Evolutionary conservation across 2,888 invertebrate species (phyloP).

Genomic region (Ochlodes sylvanus): DNA sequence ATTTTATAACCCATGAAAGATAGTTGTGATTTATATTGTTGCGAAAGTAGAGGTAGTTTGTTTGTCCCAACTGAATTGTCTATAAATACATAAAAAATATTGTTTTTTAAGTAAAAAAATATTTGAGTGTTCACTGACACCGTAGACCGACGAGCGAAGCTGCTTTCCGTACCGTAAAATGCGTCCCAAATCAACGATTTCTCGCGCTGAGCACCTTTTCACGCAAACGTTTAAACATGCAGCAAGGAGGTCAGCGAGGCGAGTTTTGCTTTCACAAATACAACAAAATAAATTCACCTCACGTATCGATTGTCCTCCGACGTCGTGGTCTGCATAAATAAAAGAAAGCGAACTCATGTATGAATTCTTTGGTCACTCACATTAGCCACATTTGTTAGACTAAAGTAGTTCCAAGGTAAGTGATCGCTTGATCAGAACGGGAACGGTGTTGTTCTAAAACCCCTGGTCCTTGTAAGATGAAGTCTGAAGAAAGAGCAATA

Average conservation of each 20-base stretch:
- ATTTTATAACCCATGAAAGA: not conserved
- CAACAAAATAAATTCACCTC: slow-evolving; percentile 84
- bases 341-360: slow-evolving; percentile 82
- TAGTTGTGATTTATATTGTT: too few species aligned
- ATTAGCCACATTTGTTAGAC: slow-evolving; percentile 68
- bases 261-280: slow-evolving; percentile 83
- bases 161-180: slow-evolving; percentile 38
- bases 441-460: too few species aligned
- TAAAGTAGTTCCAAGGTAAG: not conserved
- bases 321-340: slow-evolving; percentile 77
- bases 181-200: slow-evolving; percentile 76
- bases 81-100: too few species aligned
- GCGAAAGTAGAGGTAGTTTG: too few species aligned
- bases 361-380: slow-evolving; percentile 56
- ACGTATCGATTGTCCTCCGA: slow-evolving; percentile 84
- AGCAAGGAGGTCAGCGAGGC: slow-evolving; percentile 80
- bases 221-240: slow-evolving; percentile 73
- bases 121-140: not conserved
- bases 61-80: too few species aligned
- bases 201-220: slow-evolving; percentile 74
- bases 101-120: not conserved
- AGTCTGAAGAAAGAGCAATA: too few species aligned
- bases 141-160: slow-evolving; percentile 9
- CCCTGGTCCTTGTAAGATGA: not conserved
- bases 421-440: too few species aligned